Conservation (phyloP, 2,113 vertebrate species). For the Trogon melanurus region DNA sequence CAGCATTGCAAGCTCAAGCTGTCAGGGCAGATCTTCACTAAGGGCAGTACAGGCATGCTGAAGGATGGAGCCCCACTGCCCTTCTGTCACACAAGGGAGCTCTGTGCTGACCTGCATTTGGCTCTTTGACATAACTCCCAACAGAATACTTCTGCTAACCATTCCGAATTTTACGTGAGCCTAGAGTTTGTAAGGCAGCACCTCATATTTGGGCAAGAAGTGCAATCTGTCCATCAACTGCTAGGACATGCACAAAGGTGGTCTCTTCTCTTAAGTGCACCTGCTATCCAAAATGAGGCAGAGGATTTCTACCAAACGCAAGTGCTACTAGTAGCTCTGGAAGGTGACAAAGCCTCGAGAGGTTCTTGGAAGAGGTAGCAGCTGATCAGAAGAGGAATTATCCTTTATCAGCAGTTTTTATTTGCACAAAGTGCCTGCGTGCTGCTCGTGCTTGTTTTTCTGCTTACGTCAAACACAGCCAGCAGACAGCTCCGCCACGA, state of each 20-base stretch:
- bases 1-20: background rate
- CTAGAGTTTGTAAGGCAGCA: background rate
- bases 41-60: background rate
- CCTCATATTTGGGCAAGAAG: background rate
- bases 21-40: background rate
- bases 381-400: background rate
- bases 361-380: background rate
- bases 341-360: background rate
- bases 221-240: background rate
- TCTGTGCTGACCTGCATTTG: background rate
- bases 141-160: background rate
- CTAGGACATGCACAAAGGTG: background rate
- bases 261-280: background rate
- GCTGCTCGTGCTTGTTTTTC: background rate
- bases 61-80: background rate
- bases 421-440: background rate
- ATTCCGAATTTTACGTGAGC: background rate
- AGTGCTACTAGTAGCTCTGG: background rate
- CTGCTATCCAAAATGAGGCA: background rate
- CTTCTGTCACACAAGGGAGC: background rate
- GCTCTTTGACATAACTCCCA: background rate
- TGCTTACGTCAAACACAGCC: background rate
- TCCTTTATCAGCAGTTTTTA: background rate
- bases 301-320: background rate
- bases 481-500: background rate